phyloP scores from a whole-genome alignment of 2,888 invertebrate genomes.

The Serrognathus titanus region DNA sequence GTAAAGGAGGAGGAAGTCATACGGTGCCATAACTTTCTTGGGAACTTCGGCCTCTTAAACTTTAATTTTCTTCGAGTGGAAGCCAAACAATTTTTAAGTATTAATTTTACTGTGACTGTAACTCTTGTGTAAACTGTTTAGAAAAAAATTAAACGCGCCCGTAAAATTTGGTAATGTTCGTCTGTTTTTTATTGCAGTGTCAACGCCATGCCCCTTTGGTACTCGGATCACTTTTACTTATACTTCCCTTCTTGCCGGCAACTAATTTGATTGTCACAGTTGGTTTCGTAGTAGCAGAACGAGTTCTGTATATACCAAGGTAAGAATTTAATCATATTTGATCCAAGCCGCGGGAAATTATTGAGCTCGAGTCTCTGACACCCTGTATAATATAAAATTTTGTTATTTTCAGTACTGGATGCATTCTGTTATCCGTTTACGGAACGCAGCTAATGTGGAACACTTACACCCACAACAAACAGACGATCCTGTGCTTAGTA shows the following conservation, averaged over 20 bases:
- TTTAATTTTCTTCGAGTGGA: too few relatives aligned
- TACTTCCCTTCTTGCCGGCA: conserved; percentile 82
- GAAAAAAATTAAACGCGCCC: too few relatives aligned
- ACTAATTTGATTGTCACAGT: conserved; percentile 79
- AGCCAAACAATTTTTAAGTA: too few relatives aligned
- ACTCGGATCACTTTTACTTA: conserved; percentile 67
- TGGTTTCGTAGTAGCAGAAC: conserved; percentile 82
- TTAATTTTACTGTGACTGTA: too few relatives aligned
- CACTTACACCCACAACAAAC: conserved; percentile 50
- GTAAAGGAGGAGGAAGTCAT: too few relatives aligned
- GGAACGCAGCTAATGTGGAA: conserved; percentile 69
- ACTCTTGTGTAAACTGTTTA: too few relatives aligned
- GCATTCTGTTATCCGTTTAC: conserved; percentile 71
- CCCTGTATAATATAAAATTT: neutral
- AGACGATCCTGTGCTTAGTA: conserved; percentile 53
- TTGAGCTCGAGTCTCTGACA: too few relatives aligned
- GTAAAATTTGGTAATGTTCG: neutral
- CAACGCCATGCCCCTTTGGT: conserved; percentile 67
- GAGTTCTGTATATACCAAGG: conserved; percentile 87
- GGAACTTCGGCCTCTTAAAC: too few relatives aligned
- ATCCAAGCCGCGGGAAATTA: too few relatives aligned
- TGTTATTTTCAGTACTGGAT: conserved; percentile 66
- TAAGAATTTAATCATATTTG: conserved; percentile 39
- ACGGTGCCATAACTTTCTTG: too few relatives aligned
- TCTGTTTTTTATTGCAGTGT: conserved; percentile 51